Evolutionary conservation across 1,140 invertebrate species (phyloP), one percentile per base, ranked within the genome.

Genomic region (Macrocentrus cingulum): DNA sequence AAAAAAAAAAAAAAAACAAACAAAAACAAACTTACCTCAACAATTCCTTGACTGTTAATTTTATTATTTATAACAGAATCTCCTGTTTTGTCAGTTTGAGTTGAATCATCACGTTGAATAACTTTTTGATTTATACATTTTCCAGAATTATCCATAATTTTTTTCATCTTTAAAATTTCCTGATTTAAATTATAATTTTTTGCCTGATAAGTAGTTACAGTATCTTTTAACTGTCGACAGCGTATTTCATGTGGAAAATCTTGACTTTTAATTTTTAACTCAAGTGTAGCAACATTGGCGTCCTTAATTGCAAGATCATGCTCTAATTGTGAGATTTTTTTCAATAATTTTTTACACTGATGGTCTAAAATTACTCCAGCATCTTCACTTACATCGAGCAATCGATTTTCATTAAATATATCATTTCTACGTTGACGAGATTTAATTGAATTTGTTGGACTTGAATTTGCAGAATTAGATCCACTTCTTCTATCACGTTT

Each of bases 171-270:
- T 25, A 51, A 42, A 18, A 64, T 37, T 37, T 68, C 66, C 4
- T 44, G 36, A 59, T 59, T 63, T 4, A 67, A 48, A 48, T 71
- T 63, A 2, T 44, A n/a, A 45, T 67, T 70, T 66, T 75, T 18
- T n/a, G 13, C 23, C 15, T 37, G 56, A 50, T 46, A 42, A 19
- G 52, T 39, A 11, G 34, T 41, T 54, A 62, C 1, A 4, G 60
- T 53, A 32, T 72, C 64, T 36, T 76, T 63, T 1, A 75, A 45
- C 1, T 76, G 63, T 15, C 70, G 67, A 23, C 67, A 72, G 25
- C 71, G 75, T 8, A 64, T 61, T 22, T 74, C 60, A 45, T 71
- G 71, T 0, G 76, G 71, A 16, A 71, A 74, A 45, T 61, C 69
- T 51, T 72, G 66, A 20, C 67, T 60, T 34, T 63, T 65, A 9